Evolutionary conservation across 2,113 vertebrate species (phyloP), one percentile per base, ranked within the genome.

Genomic region (Tupaia chinensis): DNA sequence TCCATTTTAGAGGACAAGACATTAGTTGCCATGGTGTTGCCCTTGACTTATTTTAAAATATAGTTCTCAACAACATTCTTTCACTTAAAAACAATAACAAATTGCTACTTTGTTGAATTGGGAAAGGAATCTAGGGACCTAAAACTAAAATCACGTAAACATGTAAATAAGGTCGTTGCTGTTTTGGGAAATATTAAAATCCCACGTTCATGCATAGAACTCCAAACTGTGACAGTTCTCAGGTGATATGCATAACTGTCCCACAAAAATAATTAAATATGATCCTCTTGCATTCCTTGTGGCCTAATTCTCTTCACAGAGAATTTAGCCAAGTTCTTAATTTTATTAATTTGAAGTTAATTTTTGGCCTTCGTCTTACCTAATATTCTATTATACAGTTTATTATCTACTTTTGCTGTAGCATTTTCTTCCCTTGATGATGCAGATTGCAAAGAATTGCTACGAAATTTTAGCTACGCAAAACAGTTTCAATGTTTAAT

Each of bases 41-140:
- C 82, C 78, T 97, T 97, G 89, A 95, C 69, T 94, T 95, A 9
- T 79, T 98, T 97, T 77, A 82, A 96, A 88, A 70, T 94, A 70
- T 58, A 27, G 3, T 92, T 78, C 58, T 90, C 16, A 34, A 10
- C 70, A 72, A 60, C 7, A 69, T 88, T 97, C 88, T 95, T 95
- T 92, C 22, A 22, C 63, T 68, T 79, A 65, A 91, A 97, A 93
- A 90, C 95, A 81, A 61, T 54, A 44, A 14, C 22, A 93, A 89
- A 60, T 83, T 34, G 27, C 7, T 97, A n/a, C 34, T 25, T 22
- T 77, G 14, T 61, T 95, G 3, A 79, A 58, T 22, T 96, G 11
- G 27, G 60, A 91, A 25, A 91, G 3, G 14, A 91, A 74, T 0
- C 1, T 20, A 1, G 61, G 23, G 10, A 17, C 14, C 32, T 6